Evolutionary conservation across 2,888 invertebrate species (phyloP).

Genomic region (Lasioglossum leucozonium): DNA sequence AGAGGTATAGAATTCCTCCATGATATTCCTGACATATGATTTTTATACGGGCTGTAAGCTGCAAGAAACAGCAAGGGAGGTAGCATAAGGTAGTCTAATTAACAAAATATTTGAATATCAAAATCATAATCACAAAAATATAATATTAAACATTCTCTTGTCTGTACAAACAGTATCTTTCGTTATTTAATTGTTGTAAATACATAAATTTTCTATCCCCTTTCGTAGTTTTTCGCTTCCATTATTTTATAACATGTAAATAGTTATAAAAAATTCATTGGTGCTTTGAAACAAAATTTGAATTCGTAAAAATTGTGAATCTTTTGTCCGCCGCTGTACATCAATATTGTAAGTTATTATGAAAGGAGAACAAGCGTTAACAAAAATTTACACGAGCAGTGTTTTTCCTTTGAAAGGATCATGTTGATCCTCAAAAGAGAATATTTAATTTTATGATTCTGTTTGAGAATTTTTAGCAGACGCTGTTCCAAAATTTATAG

Average conservation of each 20-base stretch:
- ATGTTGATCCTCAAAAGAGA: neutral
- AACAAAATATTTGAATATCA: neutral
- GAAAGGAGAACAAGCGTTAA: neutral
- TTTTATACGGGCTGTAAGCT: too few species aligned
- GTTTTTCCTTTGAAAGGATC: neutral
- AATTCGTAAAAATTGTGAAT: neutral
- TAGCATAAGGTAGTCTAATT: neutral
- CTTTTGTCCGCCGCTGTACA: too few species aligned
- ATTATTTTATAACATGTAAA: neutral
- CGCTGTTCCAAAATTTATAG: neutral
- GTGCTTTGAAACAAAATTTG: neutral
- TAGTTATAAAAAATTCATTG: neutral
- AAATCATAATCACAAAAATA: neutral
- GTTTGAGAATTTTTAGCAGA: neutral
- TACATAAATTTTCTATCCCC: neutral
- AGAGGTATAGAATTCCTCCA: too few species aligned
- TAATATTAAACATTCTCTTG: neutral
- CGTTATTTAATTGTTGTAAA: too few species aligned
- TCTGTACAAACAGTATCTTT: neutral
- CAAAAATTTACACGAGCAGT: neutral
- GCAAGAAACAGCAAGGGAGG: too few species aligned
- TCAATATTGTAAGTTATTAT: neutral
- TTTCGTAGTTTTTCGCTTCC: neutral
- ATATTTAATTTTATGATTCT: neutral
- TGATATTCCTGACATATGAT: too few species aligned